Evolutionary conservation across 1,140 invertebrate species (phyloP).

Genomic region (Arctopsyche grandis): DNA sequence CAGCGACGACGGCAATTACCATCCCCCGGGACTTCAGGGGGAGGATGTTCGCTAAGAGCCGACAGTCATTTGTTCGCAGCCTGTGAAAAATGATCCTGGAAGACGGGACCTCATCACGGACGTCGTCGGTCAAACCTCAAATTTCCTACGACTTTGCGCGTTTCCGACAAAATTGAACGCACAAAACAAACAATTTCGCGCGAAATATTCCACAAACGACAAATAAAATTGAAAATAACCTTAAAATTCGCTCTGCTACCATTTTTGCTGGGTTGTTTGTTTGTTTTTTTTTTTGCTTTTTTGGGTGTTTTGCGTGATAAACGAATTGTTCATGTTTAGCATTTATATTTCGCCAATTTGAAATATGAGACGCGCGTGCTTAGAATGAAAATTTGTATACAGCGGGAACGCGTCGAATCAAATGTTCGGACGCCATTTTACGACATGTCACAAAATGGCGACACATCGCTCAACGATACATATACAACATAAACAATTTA

Average conservation of each 20-base stretch:
- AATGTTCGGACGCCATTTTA: conserved; percentile 10
- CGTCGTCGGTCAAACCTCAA: background rate
- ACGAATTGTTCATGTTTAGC: conserved; percentile 30
- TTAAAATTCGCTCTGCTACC: background rate
- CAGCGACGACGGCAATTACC: conserved; percentile 2
- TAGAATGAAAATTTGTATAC: conserved; percentile 8
- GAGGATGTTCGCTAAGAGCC: background rate
- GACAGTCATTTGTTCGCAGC: background rate
- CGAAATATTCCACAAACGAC: background rate
- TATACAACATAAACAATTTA: no score
- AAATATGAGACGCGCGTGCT: conserved; percentile 23
- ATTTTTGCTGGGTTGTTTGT: background rate
- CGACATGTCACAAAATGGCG: background rate
- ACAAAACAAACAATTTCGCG: background rate
- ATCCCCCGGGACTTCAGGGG: background rate
- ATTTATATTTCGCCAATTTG: conserved; percentile 10
- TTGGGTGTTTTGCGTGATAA: background rate
- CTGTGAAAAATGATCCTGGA: conserved; percentile 4
- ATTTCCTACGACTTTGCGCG: background rate
- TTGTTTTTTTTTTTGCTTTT: background rate
- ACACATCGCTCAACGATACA: no score
- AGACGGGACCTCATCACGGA: conserved; percentile 4
- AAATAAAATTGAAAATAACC: background rate
- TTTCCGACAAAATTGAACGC: background rate
- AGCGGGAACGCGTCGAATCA: background rate